Evolutionary conservation across 2,888 invertebrate genomes (phyloP).

Genomic region (Lissonota sp.): DNA sequence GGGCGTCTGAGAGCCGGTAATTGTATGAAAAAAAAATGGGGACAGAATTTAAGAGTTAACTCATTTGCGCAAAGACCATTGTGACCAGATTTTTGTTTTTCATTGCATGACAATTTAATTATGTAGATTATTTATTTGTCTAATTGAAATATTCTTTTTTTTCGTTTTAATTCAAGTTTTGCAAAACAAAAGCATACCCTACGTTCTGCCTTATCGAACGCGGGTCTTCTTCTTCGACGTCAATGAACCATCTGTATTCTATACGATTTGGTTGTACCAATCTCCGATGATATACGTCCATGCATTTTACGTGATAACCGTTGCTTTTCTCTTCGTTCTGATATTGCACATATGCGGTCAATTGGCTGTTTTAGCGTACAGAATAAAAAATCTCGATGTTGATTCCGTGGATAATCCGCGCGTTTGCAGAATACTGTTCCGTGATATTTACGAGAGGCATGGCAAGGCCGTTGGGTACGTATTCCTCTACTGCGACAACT

Average conservation of each 20-base stretch:
- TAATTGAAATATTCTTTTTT: not conserved
- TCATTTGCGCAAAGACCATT: no score
- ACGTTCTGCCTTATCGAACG: slow-evolving; percentile 53
- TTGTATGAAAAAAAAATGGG: no score
- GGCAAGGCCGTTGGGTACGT: slow-evolving; percentile 45
- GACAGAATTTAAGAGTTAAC: no score
- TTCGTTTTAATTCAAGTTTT: slow-evolving; percentile 30
- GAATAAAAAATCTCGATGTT: slow-evolving; percentile 45
- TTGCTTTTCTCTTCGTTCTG: slow-evolving; percentile 45
- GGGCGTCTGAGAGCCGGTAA: slow-evolving; percentile 48
- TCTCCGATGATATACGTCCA: slow-evolving; percentile 46
- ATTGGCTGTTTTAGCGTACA: slow-evolving; percentile 47
- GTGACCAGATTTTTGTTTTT: no score
- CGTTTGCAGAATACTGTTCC: slow-evolving; percentile 18
- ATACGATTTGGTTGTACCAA: slow-evolving; percentile 53
- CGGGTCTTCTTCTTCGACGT: slow-evolving; percentile 54
- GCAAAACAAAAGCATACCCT: slow-evolving; percentile 41
- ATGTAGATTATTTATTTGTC: not conserved
- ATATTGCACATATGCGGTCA: slow-evolving; percentile 57
- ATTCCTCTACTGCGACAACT: no score
- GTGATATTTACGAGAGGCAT: slow-evolving; percentile 42
- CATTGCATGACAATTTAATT: not conserved
- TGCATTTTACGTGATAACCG: slow-evolving; percentile 42
- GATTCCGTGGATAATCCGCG: not conserved
- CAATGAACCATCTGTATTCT: slow-evolving; percentile 37